These are phyloP conservation scores for Empis livida DNA, from an alignment of 2,888 invertebrate species.

Conservation along the genomic window DNA sequence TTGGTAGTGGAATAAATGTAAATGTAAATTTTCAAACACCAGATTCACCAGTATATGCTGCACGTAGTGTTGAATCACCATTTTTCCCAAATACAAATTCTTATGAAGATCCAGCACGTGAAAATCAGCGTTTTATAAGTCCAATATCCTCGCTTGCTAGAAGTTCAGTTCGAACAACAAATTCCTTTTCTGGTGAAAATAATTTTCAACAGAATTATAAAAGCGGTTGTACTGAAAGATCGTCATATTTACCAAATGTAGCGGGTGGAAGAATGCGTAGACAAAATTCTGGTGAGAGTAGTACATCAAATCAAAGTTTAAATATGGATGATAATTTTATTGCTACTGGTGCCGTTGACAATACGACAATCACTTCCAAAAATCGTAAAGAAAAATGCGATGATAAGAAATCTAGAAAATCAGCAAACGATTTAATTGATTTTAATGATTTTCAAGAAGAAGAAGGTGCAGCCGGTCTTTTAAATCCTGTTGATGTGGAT, in stretches of 20 bases:
- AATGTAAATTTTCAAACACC: constrained; percentile 17
- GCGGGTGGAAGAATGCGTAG: constrained; percentile 26
- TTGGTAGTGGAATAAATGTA: background rate
- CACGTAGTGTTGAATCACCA: constrained; percentile 24
- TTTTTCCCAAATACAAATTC: constrained; percentile 28
- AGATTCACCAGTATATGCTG: constrained; percentile 16
- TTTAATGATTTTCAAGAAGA: constrained; percentile 28
- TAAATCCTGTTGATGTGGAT: constrained; percentile 7
- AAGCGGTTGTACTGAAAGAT: constrained; percentile 19
- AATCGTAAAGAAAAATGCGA: constrained; percentile 16
- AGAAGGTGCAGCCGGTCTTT: constrained; percentile 15
- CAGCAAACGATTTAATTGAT: constrained; percentile 28
- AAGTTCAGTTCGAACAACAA: constrained; percentile 32
- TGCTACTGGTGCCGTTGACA: background rate
- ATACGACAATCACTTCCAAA: background rate
- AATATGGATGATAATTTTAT: constrained; percentile 26
- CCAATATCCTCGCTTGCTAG: constrained; percentile 28
- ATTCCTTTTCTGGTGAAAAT: constrained; percentile 26
- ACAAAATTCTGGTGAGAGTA: constrained; percentile 35
- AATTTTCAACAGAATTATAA: constrained; percentile 35
- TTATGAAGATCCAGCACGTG: constrained; percentile 23
- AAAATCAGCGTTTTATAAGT: constrained; percentile 2
- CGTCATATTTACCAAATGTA: constrained; percentile 22
- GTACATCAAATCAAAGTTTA: constrained; percentile 34
- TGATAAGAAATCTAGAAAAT: constrained; percentile 7